phyloP scores from a whole-genome alignment of 2,888 invertebrate genomes.

The Metacarcinus magister region DNA sequence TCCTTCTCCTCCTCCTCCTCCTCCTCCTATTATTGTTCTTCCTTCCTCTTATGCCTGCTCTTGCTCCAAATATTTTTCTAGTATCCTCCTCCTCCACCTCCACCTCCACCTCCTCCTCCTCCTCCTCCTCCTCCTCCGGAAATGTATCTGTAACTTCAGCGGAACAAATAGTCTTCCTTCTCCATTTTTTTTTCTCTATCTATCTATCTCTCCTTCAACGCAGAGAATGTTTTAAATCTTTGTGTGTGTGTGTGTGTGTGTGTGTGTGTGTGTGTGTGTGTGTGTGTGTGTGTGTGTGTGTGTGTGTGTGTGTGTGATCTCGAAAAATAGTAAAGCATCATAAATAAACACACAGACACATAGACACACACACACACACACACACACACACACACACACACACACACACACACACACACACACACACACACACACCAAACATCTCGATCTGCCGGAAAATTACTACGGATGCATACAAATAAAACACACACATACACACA shows the following conservation, averaged over 20 bases:
- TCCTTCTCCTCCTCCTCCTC: neutral
- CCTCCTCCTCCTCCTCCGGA: neutral
- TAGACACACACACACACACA: neutral
- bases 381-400: conserved; percentile 26
- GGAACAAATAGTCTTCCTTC: neutral
- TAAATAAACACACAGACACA: neutral
- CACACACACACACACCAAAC: neutral
- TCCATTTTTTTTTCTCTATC: neutral
- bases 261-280: conserved; percentile 53
- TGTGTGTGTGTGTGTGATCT: conserved; percentile 1
- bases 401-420: conserved; percentile 33
- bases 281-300: conserved; percentile 49
- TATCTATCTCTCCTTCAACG: neutral
- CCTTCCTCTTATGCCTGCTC: neutral
- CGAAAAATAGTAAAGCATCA: neutral
- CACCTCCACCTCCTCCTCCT: neutral
- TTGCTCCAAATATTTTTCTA: neutral
- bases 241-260: neutral
- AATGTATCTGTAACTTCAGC: neutral
- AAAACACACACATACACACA: neutral
- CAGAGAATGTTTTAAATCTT: neutral
- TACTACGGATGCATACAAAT: neutral
- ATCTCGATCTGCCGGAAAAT: neutral
- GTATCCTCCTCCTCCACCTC: neutral
- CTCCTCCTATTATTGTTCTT: neutral